Base-by-base conservation (phyloP, 2,113 vertebrate genomes). In the Cryptotis parvus region DNA sequence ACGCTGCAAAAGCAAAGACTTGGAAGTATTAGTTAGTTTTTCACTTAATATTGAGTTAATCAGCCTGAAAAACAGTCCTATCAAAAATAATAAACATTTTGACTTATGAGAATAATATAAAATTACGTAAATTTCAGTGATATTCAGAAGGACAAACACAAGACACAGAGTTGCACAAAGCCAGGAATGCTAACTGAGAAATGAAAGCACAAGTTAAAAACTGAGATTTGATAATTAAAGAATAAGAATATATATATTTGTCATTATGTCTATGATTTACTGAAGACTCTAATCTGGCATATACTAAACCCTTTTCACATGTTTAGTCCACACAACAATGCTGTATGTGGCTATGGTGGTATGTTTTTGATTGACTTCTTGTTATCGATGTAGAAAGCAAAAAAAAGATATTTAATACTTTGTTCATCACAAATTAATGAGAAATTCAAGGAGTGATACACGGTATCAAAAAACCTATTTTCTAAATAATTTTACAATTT, bases 401-500 rank as follows among this genome's bases (percentile, higher is more conserved):
- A 12, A 81, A 4, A 37, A 37, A 43, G 65, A 87, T 0, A 16
- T 70, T 73, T 22, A 10, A 24, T 39, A 65, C 8, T 6, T 75
- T 91, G 10, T 9, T 20, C 33, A 65, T 77, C 66, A 58, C n/a
- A 16, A 4, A 10, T 72, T 65, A 78, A 24, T 70, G 65, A 61
- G 14, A 6, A 6, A 77, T 87, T 87, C 49, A 31, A 81, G 58
- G 11, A 1, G 4, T 69, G 24, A 58, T 3, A 29, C 15, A 12
- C 35, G 4, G 37, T 58, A 29, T n/a, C 41, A 15, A 24, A 74
- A 41, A 49, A 11, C 1, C 9, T 27, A 6, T 33, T 78, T 1
- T 88, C 8, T 66, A 76, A 33, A 88, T 80, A 27, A 22, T 22
- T 82, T 70, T 55, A 55, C 92, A 79, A 55, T 79, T 66, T 33